Conservation (phyloP, 2,113 vertebrate genomes). For the Ceyx cyanopectus region DNA sequence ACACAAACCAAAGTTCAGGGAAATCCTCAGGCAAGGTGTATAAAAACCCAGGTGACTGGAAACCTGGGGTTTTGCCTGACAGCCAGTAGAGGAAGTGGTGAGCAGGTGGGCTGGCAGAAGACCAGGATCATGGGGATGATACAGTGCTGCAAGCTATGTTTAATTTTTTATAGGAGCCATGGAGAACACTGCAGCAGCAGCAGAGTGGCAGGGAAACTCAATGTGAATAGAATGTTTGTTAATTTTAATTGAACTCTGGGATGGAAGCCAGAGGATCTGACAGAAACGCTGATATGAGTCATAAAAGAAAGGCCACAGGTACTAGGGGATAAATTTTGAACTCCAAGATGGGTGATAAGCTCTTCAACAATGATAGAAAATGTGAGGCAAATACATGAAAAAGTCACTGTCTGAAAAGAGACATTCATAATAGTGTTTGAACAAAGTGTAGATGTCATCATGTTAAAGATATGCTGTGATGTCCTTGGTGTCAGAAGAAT, state of each 20-base stretch:
- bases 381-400: background rate
- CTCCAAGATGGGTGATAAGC: background rate
- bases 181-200: background rate
- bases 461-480: background rate
- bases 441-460: background rate
- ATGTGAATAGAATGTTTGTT: background rate
- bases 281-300: background rate
- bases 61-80: background rate
- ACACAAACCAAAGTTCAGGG: background rate
- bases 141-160: background rate
- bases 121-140: background rate
- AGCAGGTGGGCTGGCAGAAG: background rate
- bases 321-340: background rate
- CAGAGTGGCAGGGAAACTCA: background rate
- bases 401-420: background rate
- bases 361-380: background rate
- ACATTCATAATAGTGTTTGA: background rate
- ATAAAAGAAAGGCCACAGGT: background rate
- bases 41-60: background rate
- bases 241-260: constrained; percentile 31
- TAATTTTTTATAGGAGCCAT: background rate
- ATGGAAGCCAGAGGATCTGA: background rate
- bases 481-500: background rate
- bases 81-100: background rate
- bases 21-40: background rate